Percentiles rank a stretch among this genome's conserved stretches.
These are phyloP conservation scores for Dermolepida albohirtum DNA, from an alignment of 2,888 invertebrate genomes.

Conservation along the genomic window DNA sequence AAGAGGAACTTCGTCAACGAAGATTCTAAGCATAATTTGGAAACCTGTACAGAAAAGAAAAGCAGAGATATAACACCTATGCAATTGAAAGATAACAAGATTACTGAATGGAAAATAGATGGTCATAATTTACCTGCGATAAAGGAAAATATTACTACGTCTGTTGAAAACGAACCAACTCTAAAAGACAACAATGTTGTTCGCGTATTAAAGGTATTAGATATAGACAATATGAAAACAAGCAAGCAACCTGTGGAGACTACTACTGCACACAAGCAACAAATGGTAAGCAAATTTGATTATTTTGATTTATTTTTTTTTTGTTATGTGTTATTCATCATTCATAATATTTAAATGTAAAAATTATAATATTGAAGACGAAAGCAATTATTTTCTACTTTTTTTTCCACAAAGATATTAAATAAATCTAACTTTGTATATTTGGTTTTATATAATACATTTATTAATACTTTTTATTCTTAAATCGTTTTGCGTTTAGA, in stretches of 20 bases:
- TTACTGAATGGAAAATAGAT: slow-evolving; percentile 24
- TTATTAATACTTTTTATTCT: too few relatives aligned
- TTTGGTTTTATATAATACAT: too few relatives aligned
- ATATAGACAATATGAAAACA: slow-evolving; percentile 19
- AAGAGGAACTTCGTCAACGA: not conserved
- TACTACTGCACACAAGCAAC: slow-evolving; percentile 8
- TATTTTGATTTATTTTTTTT: too few relatives aligned
- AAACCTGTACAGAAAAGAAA: slow-evolving; percentile 12
- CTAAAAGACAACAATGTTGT: slow-evolving; percentile 13
- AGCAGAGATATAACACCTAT: slow-evolving; percentile 1
- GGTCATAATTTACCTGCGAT: not conserved
- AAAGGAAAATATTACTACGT: slow-evolving; percentile 13
- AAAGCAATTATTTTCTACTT: too few relatives aligned
- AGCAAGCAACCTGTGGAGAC: not conserved
- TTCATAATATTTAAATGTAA: too few relatives aligned
- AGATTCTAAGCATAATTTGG: not conserved
- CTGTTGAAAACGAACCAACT: not conserved
- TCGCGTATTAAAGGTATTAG: slow-evolving; percentile 24
- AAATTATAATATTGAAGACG: too few relatives aligned
- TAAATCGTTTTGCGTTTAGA: too few relatives aligned
- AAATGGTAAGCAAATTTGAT: not conserved
- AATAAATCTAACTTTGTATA: too few relatives aligned
- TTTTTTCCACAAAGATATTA: too few relatives aligned
- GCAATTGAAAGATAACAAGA: slow-evolving; percentile 9
- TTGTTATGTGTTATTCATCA: too few relatives aligned